phyloP scores from a whole-genome alignment of 2,888 invertebrate species.

The Caenorhabditis sp. region DNA sequence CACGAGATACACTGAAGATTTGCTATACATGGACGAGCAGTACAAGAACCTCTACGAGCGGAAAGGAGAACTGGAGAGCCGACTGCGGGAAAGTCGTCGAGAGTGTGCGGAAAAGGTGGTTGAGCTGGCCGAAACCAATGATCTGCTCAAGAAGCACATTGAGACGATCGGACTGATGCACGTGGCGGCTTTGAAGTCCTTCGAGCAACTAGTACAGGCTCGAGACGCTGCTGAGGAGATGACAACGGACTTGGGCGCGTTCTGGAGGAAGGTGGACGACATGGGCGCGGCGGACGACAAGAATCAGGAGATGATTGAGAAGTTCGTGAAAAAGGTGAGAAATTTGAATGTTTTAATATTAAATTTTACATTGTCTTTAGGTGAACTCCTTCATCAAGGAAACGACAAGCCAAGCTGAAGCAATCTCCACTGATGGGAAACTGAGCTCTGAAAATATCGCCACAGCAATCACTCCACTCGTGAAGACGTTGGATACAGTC shows the following conservation, averaged over 20 bases:
- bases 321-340: conserved; percentile 20
- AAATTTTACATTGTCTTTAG: neutral
- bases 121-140: conserved; percentile 69
- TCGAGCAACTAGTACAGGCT: conserved; percentile 30
- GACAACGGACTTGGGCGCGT: conserved; percentile 37
- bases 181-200: conserved; percentile 28
- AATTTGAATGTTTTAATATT: too few relatives aligned
- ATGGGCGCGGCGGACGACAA: conserved; percentile 47
- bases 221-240: conserved; percentile 50
- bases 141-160: conserved; percentile 49
- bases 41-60: conserved; percentile 73
- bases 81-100: conserved; percentile 46
- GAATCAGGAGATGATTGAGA: conserved; percentile 21
- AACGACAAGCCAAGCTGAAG: neutral
- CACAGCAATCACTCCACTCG: neutral
- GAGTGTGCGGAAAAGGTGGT: conserved; percentile 63
- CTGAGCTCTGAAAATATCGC: neutral
- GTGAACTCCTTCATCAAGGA: conserved; percentile 17
- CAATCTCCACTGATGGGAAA: neutral
- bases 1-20: conserved; percentile 72
- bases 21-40: conserved; percentile 76
- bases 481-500: neutral
- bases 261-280: conserved; percentile 63
- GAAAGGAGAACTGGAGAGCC: conserved; percentile 60
- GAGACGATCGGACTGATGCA: conserved; percentile 60